Evolutionary conservation across 2,113 vertebrate genomes (phyloP).

Genomic region (Tamias sibiricus): DNA sequence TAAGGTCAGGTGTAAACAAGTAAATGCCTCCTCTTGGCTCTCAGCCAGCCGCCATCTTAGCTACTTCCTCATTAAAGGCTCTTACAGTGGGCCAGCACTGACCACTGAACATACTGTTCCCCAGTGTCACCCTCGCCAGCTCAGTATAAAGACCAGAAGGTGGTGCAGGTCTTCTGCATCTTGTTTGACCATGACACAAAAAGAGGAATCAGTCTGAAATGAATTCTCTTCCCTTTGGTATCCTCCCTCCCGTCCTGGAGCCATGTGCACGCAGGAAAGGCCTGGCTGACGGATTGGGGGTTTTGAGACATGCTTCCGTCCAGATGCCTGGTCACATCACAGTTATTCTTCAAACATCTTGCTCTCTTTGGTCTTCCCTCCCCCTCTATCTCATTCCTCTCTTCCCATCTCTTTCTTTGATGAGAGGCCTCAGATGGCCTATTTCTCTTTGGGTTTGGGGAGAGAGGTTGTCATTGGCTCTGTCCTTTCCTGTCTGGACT

Average conservation of each 20-base stretch:
- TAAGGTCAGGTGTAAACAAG: too few relatives aligned
- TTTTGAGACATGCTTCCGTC: accelerated
- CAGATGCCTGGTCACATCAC: not conserved
- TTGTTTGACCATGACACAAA: accelerated
- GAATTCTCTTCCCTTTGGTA: accelerated
- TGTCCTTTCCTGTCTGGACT: not conserved
- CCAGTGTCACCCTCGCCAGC: too few relatives aligned
- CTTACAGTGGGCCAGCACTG: not conserved
- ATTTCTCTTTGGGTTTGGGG: not conserved
- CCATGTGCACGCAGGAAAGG: accelerated
- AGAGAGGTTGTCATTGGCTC: not conserved
- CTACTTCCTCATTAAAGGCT: too few relatives aligned
- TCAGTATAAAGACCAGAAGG: not conserved
- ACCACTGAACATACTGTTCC: accelerated
- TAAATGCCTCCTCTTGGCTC: too few relatives aligned
- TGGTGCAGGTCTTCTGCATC: not conserved
- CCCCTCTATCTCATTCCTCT: not conserved
- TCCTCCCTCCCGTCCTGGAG: accelerated
- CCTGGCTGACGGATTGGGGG: accelerated
- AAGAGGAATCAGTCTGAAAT: accelerated
- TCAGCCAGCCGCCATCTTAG: too few relatives aligned
- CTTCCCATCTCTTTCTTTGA: not conserved
- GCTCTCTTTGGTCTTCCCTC: not conserved
- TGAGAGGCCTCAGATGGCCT: not conserved
- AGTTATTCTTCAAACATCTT: not conserved